phyloP scores from a whole-genome alignment of 1,140 invertebrate genomes.

The Homalodisca vitripennis region DNA sequence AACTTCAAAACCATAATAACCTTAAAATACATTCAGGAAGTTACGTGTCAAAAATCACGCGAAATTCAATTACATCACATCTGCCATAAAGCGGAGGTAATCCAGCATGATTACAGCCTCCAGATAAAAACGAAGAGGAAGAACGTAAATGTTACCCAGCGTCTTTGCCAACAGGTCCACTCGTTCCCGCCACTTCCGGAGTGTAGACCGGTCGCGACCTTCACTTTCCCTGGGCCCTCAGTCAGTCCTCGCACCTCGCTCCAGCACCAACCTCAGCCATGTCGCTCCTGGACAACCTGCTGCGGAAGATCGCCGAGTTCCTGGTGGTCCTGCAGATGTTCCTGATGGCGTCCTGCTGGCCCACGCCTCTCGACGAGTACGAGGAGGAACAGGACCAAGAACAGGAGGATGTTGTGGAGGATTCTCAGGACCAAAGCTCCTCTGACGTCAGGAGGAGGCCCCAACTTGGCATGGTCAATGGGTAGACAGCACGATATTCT shows the following conservation, averaged over 20 bases:
- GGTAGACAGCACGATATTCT: not conserved
- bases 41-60: too few species aligned
- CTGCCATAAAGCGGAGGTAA: too few species aligned
- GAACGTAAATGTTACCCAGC: too few species aligned
- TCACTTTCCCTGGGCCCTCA: not conserved
- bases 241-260: not conserved
- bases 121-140: too few species aligned
- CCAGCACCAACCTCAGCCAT: not conserved
- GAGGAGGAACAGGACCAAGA: not conserved
- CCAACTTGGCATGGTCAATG: constrained; percentile 1
- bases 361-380: constrained; percentile 19
- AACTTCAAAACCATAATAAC: too few species aligned
- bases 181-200: too few species aligned
- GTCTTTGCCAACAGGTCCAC: too few species aligned
- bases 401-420: not conserved
- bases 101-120: too few species aligned
- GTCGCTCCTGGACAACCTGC: constrained; percentile 11
- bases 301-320: constrained; percentile 7
- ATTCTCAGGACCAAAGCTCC: not conserved
- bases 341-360: constrained; percentile 20
- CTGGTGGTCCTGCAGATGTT: constrained; percentile 20
- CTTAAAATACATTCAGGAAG: too few species aligned
- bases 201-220: too few species aligned
- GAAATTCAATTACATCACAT: too few species aligned
- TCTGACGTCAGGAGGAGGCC: not conserved